phyloP scores from a whole-genome alignment of 2,888 invertebrate species.

The Sisyra terminalis region DNA sequence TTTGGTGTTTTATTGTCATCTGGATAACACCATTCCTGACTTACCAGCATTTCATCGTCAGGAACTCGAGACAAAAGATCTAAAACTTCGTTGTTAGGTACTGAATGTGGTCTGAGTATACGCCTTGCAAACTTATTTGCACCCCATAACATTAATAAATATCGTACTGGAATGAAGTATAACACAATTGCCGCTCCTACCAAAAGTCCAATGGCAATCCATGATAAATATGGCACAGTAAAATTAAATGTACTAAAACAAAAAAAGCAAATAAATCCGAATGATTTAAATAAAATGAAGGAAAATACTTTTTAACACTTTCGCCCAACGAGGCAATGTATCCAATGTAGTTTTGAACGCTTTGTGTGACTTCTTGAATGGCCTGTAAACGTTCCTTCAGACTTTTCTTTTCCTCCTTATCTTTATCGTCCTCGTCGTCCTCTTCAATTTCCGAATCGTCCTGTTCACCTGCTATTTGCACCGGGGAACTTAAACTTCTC shows the following conservation, averaged over 20 bases:
- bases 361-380: constrained; percentile 93
- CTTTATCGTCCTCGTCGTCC: constrained; percentile 82
- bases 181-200: constrained; percentile 58
- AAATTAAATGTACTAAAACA: constrained; percentile 82
- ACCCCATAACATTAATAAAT: constrained; percentile 86
- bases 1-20: no score
- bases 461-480: constrained; percentile 27
- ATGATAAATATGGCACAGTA: constrained; percentile 90
- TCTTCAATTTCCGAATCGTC: constrained; percentile 65
- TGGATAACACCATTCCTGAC: constrained; percentile 17
- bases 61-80: constrained; percentile 91
- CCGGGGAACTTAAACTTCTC: constrained; percentile 23
- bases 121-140: constrained; percentile 87
- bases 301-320: constrained; percentile 71
- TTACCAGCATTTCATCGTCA: constrained; percentile 82
- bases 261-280: constrained; percentile 11
- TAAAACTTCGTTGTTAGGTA: constrained; percentile 92
- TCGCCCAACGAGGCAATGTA: constrained; percentile 88
- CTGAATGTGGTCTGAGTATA: constrained; percentile 79
- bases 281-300: constrained; percentile 6
- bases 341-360: constrained; percentile 91
- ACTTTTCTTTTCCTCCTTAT: constrained; percentile 91
- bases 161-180: constrained; percentile 78
- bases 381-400: constrained; percentile 85
- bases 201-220: constrained; percentile 71